Percentiles rank a stretch among this genome's conserved stretches.
Evolutionary conservation across 1,140 invertebrate genomes (phyloP).

Genomic region (Drosophila pseudoobscura): DNA sequence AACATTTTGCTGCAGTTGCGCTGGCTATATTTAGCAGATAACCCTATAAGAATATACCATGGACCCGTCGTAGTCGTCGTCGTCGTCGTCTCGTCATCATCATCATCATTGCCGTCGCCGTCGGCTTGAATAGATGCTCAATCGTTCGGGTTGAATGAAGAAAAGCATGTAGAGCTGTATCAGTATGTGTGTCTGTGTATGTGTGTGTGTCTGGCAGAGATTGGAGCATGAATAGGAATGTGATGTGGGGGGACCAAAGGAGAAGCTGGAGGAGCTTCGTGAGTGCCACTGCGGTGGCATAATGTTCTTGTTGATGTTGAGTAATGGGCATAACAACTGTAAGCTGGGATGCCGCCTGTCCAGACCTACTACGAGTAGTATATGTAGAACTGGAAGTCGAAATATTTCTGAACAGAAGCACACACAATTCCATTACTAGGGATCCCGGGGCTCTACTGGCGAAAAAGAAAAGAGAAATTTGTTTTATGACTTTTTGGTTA

Average conservation of each 20-base stretch:
- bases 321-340: constrained; percentile 81
- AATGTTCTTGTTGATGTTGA: constrained; percentile 82
- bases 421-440: constrained; percentile 37
- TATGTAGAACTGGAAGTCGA: constrained; percentile 30
- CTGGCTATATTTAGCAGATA: too few relatives aligned
- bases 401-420: constrained; percentile 37
- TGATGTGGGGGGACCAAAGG: constrained; percentile 3
- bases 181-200: constrained; percentile 19
- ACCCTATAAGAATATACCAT: too few relatives aligned
- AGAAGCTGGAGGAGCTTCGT: constrained; percentile 36
- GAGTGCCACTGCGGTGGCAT: constrained; percentile 75
- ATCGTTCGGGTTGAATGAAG: constrained; percentile 79
- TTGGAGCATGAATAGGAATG: constrained; percentile 51
- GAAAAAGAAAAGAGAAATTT: constrained; percentile 75
- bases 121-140: constrained; percentile 74
- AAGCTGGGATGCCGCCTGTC: constrained; percentile 58
- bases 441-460: too few relatives aligned
- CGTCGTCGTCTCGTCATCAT: constrained; percentile 44
- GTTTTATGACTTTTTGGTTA: constrained; percentile 59
- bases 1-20: too few relatives aligned
- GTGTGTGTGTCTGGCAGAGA: constrained; percentile 35
- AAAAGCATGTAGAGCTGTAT: constrained; percentile 49
- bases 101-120: constrained; percentile 10
- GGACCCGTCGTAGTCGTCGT: too few relatives aligned
- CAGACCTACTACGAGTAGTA: constrained; percentile 40